Percentiles rank a stretch among this genome's conserved stretches.
Evolutionary conservation across 2,113 vertebrate genomes (phyloP).

Genomic region (Syrrhaptes paradoxus): DNA sequence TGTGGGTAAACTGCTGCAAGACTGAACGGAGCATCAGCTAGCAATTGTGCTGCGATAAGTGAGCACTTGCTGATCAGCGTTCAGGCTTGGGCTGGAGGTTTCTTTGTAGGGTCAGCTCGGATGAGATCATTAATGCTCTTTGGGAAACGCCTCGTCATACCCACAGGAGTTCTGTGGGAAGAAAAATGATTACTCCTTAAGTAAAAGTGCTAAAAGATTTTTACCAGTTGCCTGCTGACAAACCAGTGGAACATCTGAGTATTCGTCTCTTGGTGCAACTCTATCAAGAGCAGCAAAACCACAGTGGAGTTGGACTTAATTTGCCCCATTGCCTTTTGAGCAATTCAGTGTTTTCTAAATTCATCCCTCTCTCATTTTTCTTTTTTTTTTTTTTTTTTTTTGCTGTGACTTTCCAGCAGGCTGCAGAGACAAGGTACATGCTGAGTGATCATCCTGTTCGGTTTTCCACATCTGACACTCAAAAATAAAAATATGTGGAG

Average conservation of each 20-base stretch:
- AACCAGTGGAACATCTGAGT: slow-evolving; percentile 45
- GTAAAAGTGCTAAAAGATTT: slow-evolving; percentile 37
- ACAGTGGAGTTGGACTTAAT: not conserved
- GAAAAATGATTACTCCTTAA: not conserved
- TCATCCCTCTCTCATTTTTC: slow-evolving; percentile 7
- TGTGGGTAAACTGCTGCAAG: slow-evolving; percentile 11
- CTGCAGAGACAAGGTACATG: slow-evolving; percentile 18
- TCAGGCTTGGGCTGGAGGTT: not conserved
- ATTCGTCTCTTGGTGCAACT: not conserved
- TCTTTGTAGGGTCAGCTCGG: not conserved
- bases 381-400: not conserved
- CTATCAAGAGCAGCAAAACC: not conserved
- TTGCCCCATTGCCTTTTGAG: not conserved
- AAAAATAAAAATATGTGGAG: fast-evolving
- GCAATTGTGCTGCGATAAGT: not conserved
- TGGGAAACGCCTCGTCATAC: not conserved
- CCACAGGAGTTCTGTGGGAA: slow-evolving; percentile 16
- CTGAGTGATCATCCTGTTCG: slow-evolving; percentile 25
- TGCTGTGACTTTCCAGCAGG: slow-evolving; percentile 15
- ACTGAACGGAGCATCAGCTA: not conserved
- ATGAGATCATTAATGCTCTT: slow-evolving; percentile 24
- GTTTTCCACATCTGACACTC: slow-evolving; percentile 31
- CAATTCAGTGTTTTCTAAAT: not conserved
- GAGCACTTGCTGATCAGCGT: not conserved
- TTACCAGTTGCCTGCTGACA: slow-evolving; percentile 42